Conservation (phyloP, 2,113 vertebrate genomes). For the Pantherophis guttatus region DNA sequence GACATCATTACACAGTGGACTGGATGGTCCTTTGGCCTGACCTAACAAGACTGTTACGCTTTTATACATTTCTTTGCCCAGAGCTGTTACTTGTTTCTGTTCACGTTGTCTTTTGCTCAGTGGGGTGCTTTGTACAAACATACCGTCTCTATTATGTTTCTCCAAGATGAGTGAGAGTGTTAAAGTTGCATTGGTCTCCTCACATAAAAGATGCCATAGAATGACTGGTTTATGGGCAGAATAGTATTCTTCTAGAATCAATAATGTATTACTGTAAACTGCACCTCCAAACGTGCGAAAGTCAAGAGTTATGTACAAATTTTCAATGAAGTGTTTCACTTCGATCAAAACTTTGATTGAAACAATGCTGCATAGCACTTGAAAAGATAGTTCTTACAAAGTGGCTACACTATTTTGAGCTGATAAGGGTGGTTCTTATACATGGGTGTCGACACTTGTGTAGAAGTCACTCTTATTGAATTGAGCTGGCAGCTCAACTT, state of each 20-base stretch:
- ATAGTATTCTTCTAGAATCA: not conserved
- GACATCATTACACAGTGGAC: not conserved
- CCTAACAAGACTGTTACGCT: not conserved
- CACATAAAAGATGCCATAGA: not conserved
- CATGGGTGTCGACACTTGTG: not conserved
- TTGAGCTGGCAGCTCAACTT: not conserved
- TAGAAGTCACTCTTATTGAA: not conserved
- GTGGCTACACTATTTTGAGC: not conserved
- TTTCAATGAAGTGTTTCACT: not conserved
- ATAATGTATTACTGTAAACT: not conserved
- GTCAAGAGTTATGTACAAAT: not conserved
- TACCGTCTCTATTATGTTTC: not conserved
- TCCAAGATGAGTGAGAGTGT: not conserved
- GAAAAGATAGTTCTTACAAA: not conserved
- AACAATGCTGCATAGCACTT: not conserved
- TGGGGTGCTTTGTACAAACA: not conserved
- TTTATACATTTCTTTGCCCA: not conserved
- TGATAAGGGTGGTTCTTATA: not conserved
- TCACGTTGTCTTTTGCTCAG: conserved; percentile 15
- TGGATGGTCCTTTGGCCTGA: not conserved
- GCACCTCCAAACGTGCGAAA: not conserved
- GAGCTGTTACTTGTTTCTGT: not conserved
- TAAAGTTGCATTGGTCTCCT: not conserved
- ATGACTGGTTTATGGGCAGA: not conserved
- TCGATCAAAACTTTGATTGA: not conserved